Percentiles rank a stretch among this genome's conserved stretches.
phyloP scores from a whole-genome alignment of 2,797 vertebrate genomes.

The Trichosurus vulpecula region DNA sequence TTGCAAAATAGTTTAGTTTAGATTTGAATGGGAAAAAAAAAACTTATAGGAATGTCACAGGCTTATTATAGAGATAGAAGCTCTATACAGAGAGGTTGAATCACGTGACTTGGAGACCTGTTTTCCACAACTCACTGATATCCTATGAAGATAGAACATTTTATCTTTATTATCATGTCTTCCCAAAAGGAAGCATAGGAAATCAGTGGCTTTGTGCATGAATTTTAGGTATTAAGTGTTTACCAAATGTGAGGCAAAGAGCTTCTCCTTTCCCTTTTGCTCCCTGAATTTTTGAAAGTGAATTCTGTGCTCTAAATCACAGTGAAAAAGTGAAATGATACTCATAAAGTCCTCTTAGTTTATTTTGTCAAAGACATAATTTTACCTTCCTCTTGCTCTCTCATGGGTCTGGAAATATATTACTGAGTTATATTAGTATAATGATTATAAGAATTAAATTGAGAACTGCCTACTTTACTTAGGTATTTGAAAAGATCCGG shows the following conservation, averaged over 20 bases:
- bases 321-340: neutral
- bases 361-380: neutral
- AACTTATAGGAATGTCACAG: neutral
- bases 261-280: neutral
- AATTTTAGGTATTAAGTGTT: neutral
- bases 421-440: neutral
- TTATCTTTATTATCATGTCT: neutral
- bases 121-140: neutral
- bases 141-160: neutral
- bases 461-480: neutral
- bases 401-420: neutral
- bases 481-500: neutral
- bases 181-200: neutral
- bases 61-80: neutral
- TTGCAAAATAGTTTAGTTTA: neutral
- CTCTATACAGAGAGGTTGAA: neutral
- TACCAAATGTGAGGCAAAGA: neutral
- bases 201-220: slow-evolving; percentile 3
- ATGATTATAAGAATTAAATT: neutral
- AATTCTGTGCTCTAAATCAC: neutral
- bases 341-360: neutral
- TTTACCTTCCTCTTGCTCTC: neutral
- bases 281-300: neutral
- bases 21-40: neutral
- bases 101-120: neutral